These are phyloP conservation scores for Pterobdella sp. DNA, from an alignment of 2,888 invertebrate genomes.

Conservation along the genomic window DNA sequence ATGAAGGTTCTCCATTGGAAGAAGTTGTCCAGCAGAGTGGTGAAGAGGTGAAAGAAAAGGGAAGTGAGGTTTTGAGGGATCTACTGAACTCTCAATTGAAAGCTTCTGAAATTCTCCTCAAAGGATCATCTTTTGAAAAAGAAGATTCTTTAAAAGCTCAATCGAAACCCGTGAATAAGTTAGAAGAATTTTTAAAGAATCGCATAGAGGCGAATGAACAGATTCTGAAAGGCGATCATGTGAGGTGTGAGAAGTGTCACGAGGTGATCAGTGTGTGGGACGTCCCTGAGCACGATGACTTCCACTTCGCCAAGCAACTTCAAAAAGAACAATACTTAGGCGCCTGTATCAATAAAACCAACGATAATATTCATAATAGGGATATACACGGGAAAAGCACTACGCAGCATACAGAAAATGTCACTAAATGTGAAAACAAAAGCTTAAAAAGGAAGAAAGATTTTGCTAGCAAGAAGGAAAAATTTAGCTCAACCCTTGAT, in stretches of 20 bases:
- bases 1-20: neutral
- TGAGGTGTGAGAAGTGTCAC: slow-evolving; percentile 65
- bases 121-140: neutral
- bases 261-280: slow-evolving; percentile 59
- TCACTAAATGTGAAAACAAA: too few relatives aligned
- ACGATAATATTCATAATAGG: too few relatives aligned
- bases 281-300: slow-evolving; percentile 70
- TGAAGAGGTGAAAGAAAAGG: neutral
- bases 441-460: too few relatives aligned
- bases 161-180: neutral
- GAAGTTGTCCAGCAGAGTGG: neutral
- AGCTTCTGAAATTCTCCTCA: neutral
- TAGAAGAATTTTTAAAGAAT: slow-evolving; percentile 17
- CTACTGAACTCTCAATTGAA: neutral
- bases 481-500: too few relatives aligned
- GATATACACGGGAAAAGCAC: too few relatives aligned
- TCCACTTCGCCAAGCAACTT: slow-evolving; percentile 72
- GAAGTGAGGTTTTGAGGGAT: neutral
- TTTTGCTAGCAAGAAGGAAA: too few relatives aligned
- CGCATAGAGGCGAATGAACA: neutral
- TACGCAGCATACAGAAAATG: too few relatives aligned
- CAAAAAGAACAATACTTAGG: slow-evolving; percentile 52
- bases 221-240: slow-evolving; percentile 37
- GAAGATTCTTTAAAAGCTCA: neutral
- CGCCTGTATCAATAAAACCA: neutral